Evolutionary conservation across 2,888 invertebrate genomes (phyloP).

Genomic region (Sicus ferrugineus): DNA sequence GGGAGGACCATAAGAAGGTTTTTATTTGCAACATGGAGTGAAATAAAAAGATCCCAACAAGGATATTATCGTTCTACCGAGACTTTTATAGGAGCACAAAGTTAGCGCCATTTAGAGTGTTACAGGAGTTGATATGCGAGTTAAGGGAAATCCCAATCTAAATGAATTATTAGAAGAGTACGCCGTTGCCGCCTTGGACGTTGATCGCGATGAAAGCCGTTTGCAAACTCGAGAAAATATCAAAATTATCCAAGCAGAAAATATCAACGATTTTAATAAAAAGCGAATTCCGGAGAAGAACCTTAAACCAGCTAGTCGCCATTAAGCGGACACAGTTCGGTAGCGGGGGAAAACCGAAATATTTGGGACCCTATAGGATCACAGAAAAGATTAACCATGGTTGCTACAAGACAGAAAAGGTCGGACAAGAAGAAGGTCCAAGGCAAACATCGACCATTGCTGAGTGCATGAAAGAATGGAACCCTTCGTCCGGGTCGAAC

Average conservation of each 20-base stretch:
- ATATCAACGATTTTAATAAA: background rate
- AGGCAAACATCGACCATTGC: constrained; percentile 1
- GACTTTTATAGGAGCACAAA: background rate
- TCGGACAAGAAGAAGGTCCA: constrained; percentile 9
- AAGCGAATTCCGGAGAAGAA: background rate
- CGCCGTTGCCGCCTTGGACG: background rate
- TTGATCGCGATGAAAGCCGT: background rate
- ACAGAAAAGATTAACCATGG: background rate
- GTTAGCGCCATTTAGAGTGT: background rate
- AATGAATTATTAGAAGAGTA: no score
- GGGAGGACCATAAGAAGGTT: no score
- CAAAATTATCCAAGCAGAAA: background rate
- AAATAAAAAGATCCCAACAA: no score
- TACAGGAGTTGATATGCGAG: background rate
- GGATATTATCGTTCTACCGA: no score
- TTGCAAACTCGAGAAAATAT: constrained; percentile 1
- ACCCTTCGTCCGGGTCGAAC: constrained; percentile 9
- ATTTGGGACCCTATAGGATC: background rate
- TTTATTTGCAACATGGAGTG: no score
- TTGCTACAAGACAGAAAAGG: background rate
- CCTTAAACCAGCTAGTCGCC: background rate
- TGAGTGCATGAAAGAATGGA: background rate
- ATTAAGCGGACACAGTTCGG: constrained; percentile 11
- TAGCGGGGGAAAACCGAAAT: background rate
- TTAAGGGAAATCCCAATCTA: background rate